phyloP scores from a whole-genome alignment of 2,888 invertebrate species.

The Drosophila greeni region DNA sequence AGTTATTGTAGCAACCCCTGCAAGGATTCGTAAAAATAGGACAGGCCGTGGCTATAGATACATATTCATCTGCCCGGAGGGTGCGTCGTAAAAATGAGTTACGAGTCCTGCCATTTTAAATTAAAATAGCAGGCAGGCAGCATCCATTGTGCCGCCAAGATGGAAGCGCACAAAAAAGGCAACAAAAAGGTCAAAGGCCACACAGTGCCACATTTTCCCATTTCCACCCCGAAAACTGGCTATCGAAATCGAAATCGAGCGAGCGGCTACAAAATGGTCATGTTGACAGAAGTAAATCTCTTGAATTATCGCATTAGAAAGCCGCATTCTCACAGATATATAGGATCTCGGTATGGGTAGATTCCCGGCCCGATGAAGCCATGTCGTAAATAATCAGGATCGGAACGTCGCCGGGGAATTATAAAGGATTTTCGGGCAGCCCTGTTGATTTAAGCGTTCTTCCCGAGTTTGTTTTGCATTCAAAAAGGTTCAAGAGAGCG shows the following conservation, averaged over 20 bases:
- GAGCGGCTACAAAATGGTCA: constrained; percentile 69
- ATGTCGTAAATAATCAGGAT: constrained; percentile 70
- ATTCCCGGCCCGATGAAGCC: constrained; percentile 69
- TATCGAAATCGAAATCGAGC: constrained; percentile 13
- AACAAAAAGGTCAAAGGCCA: constrained; percentile 70
- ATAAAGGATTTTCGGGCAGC: constrained; percentile 68
- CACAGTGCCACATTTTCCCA: constrained; percentile 52
- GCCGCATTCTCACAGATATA: constrained; percentile 67
- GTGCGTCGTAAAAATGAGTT: constrained; percentile 77
- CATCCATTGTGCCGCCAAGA: constrained; percentile 48
- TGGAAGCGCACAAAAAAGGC: constrained; percentile 45
- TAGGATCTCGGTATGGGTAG: constrained; percentile 46
- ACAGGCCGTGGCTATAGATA: constrained; percentile 53
- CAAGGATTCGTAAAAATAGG: constrained; percentile 68
- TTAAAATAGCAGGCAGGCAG: constrained; percentile 67
- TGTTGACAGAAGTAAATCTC: constrained; percentile 78
- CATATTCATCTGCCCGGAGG: constrained; percentile 49
- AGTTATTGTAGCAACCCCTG: constrained; percentile 75
- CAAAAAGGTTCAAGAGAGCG: constrained; percentile 17
- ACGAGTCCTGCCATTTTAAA: constrained; percentile 78
- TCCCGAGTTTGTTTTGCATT: constrained; percentile 32
- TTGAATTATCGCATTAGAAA: constrained; percentile 77
- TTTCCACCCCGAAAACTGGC: constrained; percentile 59
- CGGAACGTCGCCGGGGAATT: constrained; percentile 63
- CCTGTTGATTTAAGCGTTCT: constrained; percentile 60